Percentiles rank a stretch among this genome's conserved stretches.
Conservation (phyloP, 2,797 vertebrate species). For the Acipenser oxyrinchus region DNA sequence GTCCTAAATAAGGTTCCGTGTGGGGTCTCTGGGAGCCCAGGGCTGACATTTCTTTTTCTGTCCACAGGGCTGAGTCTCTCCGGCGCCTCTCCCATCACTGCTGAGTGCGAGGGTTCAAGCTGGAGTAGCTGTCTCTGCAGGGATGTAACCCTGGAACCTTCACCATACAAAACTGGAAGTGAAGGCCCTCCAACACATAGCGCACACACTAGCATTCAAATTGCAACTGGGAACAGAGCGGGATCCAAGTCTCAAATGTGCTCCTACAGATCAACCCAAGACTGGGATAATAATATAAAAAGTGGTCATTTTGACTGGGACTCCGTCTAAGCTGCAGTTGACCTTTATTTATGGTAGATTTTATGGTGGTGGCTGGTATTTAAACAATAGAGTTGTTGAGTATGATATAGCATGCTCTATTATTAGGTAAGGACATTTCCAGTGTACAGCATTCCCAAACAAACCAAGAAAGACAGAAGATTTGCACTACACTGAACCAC, state of each 20-base stretch:
- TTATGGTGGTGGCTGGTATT: neutral
- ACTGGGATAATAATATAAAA: neutral
- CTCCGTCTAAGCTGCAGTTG: neutral
- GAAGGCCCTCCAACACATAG: neutral
- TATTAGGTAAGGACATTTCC: neutral
- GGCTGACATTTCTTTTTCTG: too few species aligned
- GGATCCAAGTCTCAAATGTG: neutral
- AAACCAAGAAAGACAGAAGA: constrained; percentile 8
- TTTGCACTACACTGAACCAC: neutral
- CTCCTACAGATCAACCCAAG: neutral
- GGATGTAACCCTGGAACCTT: neutral
- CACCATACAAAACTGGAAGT: neutral
- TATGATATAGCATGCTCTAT: neutral
- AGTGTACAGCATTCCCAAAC: neutral
- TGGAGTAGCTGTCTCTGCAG: neutral
- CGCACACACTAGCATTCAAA: neutral
- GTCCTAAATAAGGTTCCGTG: too few species aligned
- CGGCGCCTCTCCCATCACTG: neutral
- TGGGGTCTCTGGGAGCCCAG: too few species aligned
- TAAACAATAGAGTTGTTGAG: neutral
- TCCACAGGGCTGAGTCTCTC: neutral
- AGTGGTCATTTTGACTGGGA: neutral
- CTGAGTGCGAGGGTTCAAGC: neutral
- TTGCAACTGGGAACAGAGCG: neutral
- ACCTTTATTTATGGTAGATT: neutral